These are phyloP conservation scores for Trinectes maculatus DNA, from an alignment of 2,113 vertebrate genomes.

Conservation along the genomic window DNA sequence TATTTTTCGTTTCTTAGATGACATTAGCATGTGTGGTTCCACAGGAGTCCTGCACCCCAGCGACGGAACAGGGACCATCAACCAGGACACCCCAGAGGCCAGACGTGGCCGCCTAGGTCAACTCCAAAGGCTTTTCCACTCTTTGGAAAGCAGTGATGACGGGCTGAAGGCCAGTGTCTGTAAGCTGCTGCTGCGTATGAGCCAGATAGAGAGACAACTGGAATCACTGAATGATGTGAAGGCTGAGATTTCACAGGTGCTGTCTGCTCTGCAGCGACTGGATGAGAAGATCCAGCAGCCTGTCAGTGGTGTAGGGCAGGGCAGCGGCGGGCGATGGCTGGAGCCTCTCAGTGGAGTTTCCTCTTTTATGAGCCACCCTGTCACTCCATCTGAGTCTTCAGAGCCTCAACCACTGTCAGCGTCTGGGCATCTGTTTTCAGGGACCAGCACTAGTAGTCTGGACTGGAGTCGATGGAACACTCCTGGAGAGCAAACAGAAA, in stretches of 20 bases:
- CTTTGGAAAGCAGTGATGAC: conserved; percentile 86
- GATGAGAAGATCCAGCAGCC: conserved; percentile 94
- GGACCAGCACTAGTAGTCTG: conserved; percentile 86
- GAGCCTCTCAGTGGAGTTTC: conserved; percentile 81
- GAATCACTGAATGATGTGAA: conserved; percentile 93
- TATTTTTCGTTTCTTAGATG: conserved; percentile 96
- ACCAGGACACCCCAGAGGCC: conserved; percentile 85
- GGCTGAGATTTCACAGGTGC: conserved; percentile 92
- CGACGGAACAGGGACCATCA: conserved; percentile 77
- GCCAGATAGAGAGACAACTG: conserved; percentile 93
- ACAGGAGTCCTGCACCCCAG: conserved; percentile 89
- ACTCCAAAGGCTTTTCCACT: conserved; percentile 83
- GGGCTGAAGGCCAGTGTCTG: conserved; percentile 91
- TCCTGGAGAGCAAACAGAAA: conserved; percentile 54
- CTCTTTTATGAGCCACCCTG: conserved; percentile 81
- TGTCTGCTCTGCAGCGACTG: conserved; percentile 90
- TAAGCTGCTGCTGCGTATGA: conserved; percentile 91
- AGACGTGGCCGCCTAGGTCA: conserved; percentile 82
- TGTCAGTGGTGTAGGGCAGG: conserved; percentile 65
- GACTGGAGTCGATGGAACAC: conserved; percentile 75
- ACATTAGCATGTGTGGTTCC: conserved; percentile 95
- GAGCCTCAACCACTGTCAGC: conserved; percentile 78
- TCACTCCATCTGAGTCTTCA: conserved; percentile 81
- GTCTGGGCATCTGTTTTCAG: conserved; percentile 80
- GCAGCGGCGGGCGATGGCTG: conserved; percentile 72